Base-by-base conservation (phyloP, 2,888 invertebrate genomes). In the Ashinkailepas kermadecensis region DNA sequence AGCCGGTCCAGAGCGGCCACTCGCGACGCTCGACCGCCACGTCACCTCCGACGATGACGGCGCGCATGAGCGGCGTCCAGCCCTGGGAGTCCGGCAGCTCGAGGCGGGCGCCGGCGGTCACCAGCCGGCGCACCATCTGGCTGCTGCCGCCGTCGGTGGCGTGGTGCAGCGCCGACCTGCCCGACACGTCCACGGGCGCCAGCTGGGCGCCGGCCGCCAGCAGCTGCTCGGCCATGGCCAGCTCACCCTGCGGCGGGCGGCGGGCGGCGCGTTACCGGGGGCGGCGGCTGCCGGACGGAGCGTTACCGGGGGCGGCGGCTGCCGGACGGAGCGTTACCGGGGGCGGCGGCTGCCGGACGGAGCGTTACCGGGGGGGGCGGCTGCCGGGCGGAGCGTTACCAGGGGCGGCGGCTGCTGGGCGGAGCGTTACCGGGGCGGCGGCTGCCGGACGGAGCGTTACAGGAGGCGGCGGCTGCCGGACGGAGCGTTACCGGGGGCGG, bases 51-150 rank as follows among this genome's bases (percentile, higher is more conserved):
- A 65, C 1, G 23, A 65, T n/a, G 21, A 56, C 74, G 10, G 74
- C 74, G 9, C 74, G 18, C 74, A 74, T 74, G 23, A 74, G 74
- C 8, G 74, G 56, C 21, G 56, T 74, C 74, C 74, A 74, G 74
- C 74, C 74, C 56, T 74, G 54, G 9, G 74, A 74, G 21, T 74
- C 74, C 3, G 39, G 8, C 21, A 21, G 74, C 74, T 74, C 74
- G 54, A 74, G 74, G 8, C 9, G 6, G 15, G 54, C 54, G 13
- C 74, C 74, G 8, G 74, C 74, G 8, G 54, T 18, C 74, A 74
- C 74, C 74, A 74, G 54, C 1, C 74, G 54, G 18, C 54, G 54
- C 7, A 74, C 18, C 21, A 54, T 18, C 11, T 39, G 18, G 2
- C 1, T 7, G 74, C 74, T 54, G 15, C 74, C 74, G 18, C 74